These are phyloP conservation scores for Octodonta nipae DNA, from an alignment of 2,888 invertebrate genomes.

Conservation along the genomic window DNA sequence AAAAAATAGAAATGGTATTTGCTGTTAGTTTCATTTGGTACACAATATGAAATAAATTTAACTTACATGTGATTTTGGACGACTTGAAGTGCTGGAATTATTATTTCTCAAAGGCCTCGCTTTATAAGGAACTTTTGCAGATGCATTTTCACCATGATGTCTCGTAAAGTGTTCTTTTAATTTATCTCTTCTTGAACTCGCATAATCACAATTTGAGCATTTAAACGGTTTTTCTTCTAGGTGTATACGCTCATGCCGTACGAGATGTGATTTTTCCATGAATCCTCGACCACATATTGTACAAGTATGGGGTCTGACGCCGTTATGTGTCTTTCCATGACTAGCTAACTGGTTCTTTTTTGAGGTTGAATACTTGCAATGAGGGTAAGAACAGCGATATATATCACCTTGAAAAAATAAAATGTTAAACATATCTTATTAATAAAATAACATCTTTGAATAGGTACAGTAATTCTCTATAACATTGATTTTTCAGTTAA, in stretches of 20 bases:
- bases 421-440: constrained; percentile 2
- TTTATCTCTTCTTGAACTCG: constrained; percentile 50
- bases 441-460: too few relatives aligned
- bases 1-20: constrained; percentile 6
- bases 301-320: constrained; percentile 39
- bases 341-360: constrained; percentile 51
- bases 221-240: constrained; percentile 49
- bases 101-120: constrained; percentile 34
- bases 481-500: too few relatives aligned
- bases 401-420: constrained; percentile 37
- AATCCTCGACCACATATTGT: constrained; percentile 47
- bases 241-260: constrained; percentile 53
- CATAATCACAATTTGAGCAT: constrained; percentile 51
- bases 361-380: constrained; percentile 49
- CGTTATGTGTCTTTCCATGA: constrained; percentile 53
- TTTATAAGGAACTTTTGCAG: constrained; percentile 40
- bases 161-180: constrained; percentile 45
- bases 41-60: too few relatives aligned
- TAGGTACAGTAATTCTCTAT: too few relatives aligned
- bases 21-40: too few relatives aligned
- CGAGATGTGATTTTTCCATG: constrained; percentile 52
- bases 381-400: constrained; percentile 47
- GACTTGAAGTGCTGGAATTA: constrained; percentile 9
- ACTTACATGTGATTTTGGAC: constrained; percentile 29
- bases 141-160: constrained; percentile 40